A percentile compares a stretch with the other conserved stretches of the same genome.
Conservation (phyloP, 2,797 vertebrate genomes). For the Pseudochromis fuscus region DNA sequence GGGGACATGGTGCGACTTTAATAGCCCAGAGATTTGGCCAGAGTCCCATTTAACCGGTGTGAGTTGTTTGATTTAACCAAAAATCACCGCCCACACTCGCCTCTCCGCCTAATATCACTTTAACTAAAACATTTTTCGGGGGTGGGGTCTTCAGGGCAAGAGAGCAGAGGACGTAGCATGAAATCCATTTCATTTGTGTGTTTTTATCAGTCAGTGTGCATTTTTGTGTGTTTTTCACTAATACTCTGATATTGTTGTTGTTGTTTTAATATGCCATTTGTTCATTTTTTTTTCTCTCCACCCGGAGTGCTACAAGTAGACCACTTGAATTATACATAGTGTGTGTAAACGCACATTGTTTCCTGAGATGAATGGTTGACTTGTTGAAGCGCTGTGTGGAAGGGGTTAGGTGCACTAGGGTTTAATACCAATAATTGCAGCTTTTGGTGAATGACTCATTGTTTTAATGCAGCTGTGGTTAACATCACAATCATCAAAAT, state of each 20-base stretch:
- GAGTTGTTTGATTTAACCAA: constrained; percentile 86
- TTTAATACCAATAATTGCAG: constrained; percentile 83
- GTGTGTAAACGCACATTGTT: constrained; percentile 42
- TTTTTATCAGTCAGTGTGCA: constrained; percentile 30
- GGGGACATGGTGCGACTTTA: constrained; percentile 77
- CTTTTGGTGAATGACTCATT: constrained; percentile 76
- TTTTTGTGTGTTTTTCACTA: constrained; percentile 48
- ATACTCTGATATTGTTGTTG: constrained; percentile 6
- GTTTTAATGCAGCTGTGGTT: constrained; percentile 79
- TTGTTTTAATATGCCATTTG: constrained; percentile 19
- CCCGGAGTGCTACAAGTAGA: constrained; percentile 52
- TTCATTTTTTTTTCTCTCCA: constrained; percentile 16
- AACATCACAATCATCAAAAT: constrained; percentile 75
- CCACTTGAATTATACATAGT: constrained; percentile 56
- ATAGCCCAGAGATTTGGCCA: constrained; percentile 83
- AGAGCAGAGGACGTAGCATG: constrained; percentile 37
- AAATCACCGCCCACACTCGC: constrained; percentile 72
- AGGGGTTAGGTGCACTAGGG: constrained; percentile 54
- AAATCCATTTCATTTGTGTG: constrained; percentile 67
- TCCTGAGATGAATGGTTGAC: constrained; percentile 67
- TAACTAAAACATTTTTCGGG: constrained; percentile 73
- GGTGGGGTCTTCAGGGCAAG: constrained; percentile 17
- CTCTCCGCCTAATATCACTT: constrained; percentile 77
- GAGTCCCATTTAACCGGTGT: constrained; percentile 83
- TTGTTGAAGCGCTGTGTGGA: constrained; percentile 62